Percentiles rank a stretch among this genome's conserved stretches.
phyloP scores from a whole-genome alignment of 2,888 invertebrate genomes.

The Hyposoter dolosus region DNA sequence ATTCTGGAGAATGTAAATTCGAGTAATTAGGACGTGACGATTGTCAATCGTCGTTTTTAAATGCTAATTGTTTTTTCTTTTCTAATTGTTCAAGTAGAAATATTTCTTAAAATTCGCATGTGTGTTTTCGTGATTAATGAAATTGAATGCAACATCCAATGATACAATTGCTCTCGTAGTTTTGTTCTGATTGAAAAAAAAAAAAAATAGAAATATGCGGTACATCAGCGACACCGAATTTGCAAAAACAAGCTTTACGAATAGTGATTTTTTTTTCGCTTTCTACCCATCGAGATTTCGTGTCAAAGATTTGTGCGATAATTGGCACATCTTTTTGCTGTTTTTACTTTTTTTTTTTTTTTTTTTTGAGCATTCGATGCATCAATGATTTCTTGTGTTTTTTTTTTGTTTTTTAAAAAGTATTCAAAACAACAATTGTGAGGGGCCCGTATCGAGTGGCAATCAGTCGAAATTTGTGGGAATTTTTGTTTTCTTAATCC shows the following conservation, averaged over 20 bases:
- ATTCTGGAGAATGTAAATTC: conserved; percentile 71
- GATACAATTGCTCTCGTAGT: conserved; percentile 39
- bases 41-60: conserved; percentile 21
- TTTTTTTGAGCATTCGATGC: conserved; percentile 9
- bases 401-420: not conserved
- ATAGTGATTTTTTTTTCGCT: conserved; percentile 26
- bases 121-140: conserved; percentile 30
- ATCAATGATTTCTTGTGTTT: conserved; percentile 15
- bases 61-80: conserved; percentile 33
- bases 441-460: conserved; percentile 11
- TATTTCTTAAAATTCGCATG: conserved; percentile 31
- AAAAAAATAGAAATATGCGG: conserved; percentile 42
- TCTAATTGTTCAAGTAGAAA: conserved; percentile 37
- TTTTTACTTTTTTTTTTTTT: not conserved
- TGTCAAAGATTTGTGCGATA: conserved; percentile 26
- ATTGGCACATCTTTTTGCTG: conserved; percentile 53
- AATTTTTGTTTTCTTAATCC: not conserved
- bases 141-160: conserved; percentile 45
- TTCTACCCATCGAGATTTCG: conserved; percentile 44
- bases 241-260: conserved; percentile 46
- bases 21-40: conserved; percentile 57
- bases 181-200: conserved; percentile 9
- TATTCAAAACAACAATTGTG: conserved; percentile 4
- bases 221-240: conserved; percentile 55
- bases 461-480: not conserved